phyloP scores from a whole-genome alignment of 1,140 invertebrate genomes.

The Agrilus planipennis region DNA sequence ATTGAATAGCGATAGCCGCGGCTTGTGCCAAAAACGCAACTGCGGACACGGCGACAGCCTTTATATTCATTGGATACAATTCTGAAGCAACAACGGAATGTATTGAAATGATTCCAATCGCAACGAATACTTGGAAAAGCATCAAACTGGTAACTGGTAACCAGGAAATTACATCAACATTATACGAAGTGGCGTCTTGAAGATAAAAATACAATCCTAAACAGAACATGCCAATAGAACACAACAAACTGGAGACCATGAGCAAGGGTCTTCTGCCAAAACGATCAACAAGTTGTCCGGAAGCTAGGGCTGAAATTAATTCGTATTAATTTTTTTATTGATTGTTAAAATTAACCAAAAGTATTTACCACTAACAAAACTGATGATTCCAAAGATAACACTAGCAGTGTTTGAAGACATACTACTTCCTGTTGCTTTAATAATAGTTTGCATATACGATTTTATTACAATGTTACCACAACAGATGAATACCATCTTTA shows the following conservation, averaged over 20 bases:
- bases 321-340: no score
- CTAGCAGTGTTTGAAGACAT: conserved; percentile 40
- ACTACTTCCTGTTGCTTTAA: conserved; percentile 37
- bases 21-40: conserved; percentile 53
- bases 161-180: conserved; percentile 36
- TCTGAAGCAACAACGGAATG: conserved; percentile 59
- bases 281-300: conserved; percentile 59
- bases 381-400: conserved; percentile 53
- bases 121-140: conserved; percentile 53
- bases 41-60: conserved; percentile 53
- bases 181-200: conserved; percentile 28
- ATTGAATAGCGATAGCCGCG: conserved; percentile 57
- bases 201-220: conserved; percentile 49
- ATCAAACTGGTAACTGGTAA: conserved; percentile 52
- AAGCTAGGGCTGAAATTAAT: no score
- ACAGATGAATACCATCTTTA: conserved; percentile 50
- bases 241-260: conserved; percentile 43
- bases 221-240: conserved; percentile 38
- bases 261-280: conserved; percentile 55
- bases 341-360: no score
- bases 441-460: conserved; percentile 54
- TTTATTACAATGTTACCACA: conserved; percentile 56
- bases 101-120: conserved; percentile 55
- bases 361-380: no score
- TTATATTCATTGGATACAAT: conserved; percentile 56